Evolutionary conservation across 2,888 invertebrate genomes (phyloP).

Genomic region (Enoplolaimus lenunculus): DNA sequence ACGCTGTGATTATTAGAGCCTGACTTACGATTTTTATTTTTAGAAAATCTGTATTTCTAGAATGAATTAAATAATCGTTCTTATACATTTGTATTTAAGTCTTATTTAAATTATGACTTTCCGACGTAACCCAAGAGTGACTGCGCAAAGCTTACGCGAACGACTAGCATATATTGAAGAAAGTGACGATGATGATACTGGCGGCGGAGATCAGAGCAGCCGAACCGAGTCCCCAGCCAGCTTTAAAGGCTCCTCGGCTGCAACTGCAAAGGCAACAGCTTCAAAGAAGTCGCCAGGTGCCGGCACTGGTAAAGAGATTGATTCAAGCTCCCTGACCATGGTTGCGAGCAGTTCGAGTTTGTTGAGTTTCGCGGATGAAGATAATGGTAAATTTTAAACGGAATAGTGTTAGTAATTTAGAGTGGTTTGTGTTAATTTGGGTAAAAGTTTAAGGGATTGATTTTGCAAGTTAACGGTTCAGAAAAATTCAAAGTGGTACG

Average conservation of each 20-base stretch:
- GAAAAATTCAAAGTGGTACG: no score
- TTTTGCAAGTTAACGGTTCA: no score
- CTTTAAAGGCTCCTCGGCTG: not conserved
- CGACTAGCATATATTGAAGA: not conserved
- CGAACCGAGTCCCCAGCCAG: not conserved
- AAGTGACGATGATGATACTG: not conserved
- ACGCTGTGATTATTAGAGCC: no score
- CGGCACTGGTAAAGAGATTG: not conserved
- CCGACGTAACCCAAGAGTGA: not conserved
- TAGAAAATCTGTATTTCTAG: no score
- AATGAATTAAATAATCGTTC: no score
- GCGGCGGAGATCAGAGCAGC: not conserved
- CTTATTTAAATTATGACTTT: no score
- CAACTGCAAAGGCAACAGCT: not conserved
- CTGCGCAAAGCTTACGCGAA: not conserved
- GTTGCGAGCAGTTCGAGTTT: not conserved
- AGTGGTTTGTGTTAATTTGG: no score
- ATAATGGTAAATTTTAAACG: not conserved
- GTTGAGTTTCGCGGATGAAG: not conserved
- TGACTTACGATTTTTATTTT: no score
- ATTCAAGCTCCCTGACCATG: not conserved
- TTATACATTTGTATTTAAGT: no score
- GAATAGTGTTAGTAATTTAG: no score
- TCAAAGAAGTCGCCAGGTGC: not conserved
- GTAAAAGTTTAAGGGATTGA: no score